Evolutionary conservation across 2,888 invertebrate genomes (phyloP), one percentile per base, ranked within the genome.

Genomic region (Cotesia congregata): DNA sequence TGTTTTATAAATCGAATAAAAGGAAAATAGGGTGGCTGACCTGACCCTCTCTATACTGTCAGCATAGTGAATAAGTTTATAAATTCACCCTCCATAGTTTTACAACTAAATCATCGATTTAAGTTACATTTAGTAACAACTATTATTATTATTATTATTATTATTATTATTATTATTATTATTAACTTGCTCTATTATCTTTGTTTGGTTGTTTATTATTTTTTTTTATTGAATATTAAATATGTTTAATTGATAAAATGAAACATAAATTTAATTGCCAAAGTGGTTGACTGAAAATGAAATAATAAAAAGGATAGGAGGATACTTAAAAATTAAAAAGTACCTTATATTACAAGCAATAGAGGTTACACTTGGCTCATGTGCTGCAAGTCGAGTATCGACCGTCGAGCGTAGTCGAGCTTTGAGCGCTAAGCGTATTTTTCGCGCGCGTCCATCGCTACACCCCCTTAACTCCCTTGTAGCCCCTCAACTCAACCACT

Each of bases 341-440:
- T 50, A 38, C 38, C 41, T 30, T 30, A 30, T 30, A 30, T 30
- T 30, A 30, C 30, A 30, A 30, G 40, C 59, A 72, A 12, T 61
- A 72, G 65, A 73, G 72, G 72, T 73, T 68, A 72, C 68, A 74
- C 70, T 74, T 79, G 75, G 74, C 73, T 72, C 72, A 79, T 74
- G 75, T 79, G 75, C 70, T 79, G 75, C 70, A 67, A 75, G 78
- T 78, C 78, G 80, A 82, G 82, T 82, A 82, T 82, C 82, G 82
- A 82, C 82, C 82, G 82, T 80, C 72, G 78, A 76, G 79, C 78
- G 80, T 78, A 75, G 78, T 77, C 78, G 75, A 78, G 72, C 70
- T 50, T 68, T 68, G 73, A 41, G 61, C 38, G 60, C 17, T 68
- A 39, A 59, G 69, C 70, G 60, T 68, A 50, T 7, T 50, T 62